phyloP scores from a whole-genome alignment of 2,888 invertebrate genomes.

The Bombyx huttoni region DNA sequence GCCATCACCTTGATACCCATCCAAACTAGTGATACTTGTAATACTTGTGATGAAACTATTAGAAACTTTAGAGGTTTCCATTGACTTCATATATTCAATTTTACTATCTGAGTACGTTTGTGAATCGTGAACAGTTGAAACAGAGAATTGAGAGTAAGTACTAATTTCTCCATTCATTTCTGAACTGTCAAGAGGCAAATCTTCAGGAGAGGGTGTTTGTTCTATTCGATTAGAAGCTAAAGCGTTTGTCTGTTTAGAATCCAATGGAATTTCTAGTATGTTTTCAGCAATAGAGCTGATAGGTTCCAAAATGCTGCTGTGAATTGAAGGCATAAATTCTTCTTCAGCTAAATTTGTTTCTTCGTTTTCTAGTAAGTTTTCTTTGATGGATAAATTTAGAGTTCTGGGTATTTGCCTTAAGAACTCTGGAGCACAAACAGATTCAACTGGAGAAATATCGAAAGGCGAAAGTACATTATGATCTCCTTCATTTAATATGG shows the following conservation, averaged over 20 bases:
- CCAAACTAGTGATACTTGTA: slow-evolving; percentile 92
- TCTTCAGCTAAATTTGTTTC: slow-evolving; percentile 62
- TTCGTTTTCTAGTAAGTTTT: slow-evolving; percentile 22
- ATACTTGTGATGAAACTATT: slow-evolving; percentile 89
- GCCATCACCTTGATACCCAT: slow-evolving; percentile 94
- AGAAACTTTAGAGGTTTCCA: slow-evolving; percentile 75
- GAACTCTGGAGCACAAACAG: slow-evolving; percentile 19
- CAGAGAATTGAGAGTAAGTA: slow-evolving; percentile 66
- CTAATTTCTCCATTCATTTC: slow-evolving; percentile 74
- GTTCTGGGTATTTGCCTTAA: slow-evolving; percentile 34
- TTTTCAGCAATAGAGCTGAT: slow-evolving; percentile 67
- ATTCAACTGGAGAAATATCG: slow-evolving; percentile 12
- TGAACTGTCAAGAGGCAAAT: slow-evolving; percentile 84
- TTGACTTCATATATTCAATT: slow-evolving; percentile 74
- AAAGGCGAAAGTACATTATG: slow-evolving; percentile 16
- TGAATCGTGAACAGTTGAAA: slow-evolving; percentile 64
- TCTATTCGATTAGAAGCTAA: slow-evolving; percentile 71
- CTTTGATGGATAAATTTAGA: slow-evolving; percentile 17
- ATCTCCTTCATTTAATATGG: slow-evolving; percentile 31
- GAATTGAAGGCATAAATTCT: slow-evolving; percentile 75
- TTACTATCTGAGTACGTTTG: slow-evolving; percentile 72
- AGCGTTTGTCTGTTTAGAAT: slow-evolving; percentile 57
- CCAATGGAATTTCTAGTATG: slow-evolving; percentile 66
- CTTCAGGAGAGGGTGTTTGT: slow-evolving; percentile 88
- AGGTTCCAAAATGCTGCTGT: slow-evolving; percentile 73